These are phyloP conservation scores for Leptobrachium ailaonicum DNA, from an alignment of 2,113 vertebrate genomes.

Conservation along the genomic window DNA sequence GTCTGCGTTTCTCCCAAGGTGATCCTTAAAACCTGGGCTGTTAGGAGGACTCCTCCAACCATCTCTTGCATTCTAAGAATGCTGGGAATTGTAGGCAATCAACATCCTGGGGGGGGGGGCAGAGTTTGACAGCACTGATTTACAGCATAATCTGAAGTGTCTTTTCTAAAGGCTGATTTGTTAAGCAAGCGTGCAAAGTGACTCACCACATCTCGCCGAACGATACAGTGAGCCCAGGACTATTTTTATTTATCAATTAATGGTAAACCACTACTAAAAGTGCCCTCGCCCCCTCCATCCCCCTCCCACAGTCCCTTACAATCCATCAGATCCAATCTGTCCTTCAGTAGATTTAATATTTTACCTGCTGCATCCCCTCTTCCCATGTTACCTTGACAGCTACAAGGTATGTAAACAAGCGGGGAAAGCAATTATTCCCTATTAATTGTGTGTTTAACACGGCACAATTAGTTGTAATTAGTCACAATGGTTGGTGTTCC, in stretches of 20 bases:
- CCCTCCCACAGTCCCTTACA: not conserved
- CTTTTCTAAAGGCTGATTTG: conserved; percentile 14
- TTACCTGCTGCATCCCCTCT: not conserved
- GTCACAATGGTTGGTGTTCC: not conserved
- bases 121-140: not conserved
- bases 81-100: too few species aligned
- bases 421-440: not conserved
- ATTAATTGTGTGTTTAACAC: not conserved
- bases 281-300: not conserved
- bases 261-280: not conserved
- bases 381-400: too few species aligned
- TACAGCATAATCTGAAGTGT: conserved; percentile 6
- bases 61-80: too few species aligned
- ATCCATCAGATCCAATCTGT: not conserved
- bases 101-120: too few species aligned
- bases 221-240: not conserved
- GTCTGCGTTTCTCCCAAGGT: too few species aligned
- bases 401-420: not conserved
- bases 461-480: not conserved
- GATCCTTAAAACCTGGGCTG: too few species aligned
- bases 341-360: not conserved
- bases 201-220: not conserved
- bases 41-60: too few species aligned
- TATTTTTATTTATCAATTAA: not conserved
- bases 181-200: not conserved